Conservation (phyloP, 2,888 invertebrate genomes). For the Scaptomyza parva region DNA sequence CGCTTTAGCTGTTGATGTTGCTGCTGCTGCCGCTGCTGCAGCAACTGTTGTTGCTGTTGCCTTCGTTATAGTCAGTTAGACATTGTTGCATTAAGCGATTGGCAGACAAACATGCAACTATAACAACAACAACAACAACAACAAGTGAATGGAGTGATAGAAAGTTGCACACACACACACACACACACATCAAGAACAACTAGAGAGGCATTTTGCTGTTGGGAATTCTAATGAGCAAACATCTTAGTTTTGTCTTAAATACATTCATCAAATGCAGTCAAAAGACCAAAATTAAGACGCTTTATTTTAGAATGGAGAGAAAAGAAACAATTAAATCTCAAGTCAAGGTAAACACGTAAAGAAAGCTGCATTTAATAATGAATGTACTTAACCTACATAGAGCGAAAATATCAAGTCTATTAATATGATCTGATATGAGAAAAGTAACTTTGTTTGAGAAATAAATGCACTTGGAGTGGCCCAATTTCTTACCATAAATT, state of each 20-base stretch:
- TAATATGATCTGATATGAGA: too few species aligned
- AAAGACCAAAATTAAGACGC: background rate
- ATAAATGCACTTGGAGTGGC: too few species aligned
- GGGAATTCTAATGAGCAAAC: conserved; percentile 49
- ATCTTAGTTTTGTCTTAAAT: conserved; percentile 20
- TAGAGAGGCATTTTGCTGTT: conserved; percentile 16
- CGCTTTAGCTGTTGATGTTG: conserved; percentile 14
- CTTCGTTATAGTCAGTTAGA: conserved; percentile 58
- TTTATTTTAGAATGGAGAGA: background rate
- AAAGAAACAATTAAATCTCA: background rate
- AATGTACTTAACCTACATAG: background rate
- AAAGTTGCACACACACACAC: conserved; percentile 65
- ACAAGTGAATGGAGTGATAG: conserved; percentile 69
- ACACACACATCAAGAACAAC: conserved; percentile 52
- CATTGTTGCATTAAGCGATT: conserved; percentile 60
- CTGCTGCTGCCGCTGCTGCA: conserved; percentile 14
- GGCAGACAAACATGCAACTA: conserved; percentile 48
- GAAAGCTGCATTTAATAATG: background rate
- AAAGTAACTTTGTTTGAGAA: too few species aligned
- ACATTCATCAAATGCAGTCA: conserved; percentile 5
- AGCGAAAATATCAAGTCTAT: background rate
- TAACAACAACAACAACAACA: background rate
- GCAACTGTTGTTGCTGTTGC: conserved; percentile 19
- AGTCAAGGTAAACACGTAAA: background rate
- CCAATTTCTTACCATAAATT: too few species aligned